Evolutionary conservation across 2,113 vertebrate species (phyloP).

Genomic region (Condylura cristata): DNA sequence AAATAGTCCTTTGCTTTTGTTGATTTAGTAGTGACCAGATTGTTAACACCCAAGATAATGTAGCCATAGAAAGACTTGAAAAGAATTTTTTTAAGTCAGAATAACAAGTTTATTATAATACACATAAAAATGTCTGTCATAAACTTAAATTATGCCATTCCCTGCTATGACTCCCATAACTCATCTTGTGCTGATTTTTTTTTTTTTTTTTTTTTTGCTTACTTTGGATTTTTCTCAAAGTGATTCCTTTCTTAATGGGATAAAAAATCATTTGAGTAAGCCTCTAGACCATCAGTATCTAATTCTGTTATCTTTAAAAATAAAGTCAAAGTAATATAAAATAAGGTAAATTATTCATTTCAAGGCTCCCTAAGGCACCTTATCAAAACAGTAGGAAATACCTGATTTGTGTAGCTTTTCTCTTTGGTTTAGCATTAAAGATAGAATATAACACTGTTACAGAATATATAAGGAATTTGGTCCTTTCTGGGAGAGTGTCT

Average conservation of each 20-base stretch:
- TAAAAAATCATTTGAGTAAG: neutral
- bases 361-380: neutral
- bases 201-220: neutral
- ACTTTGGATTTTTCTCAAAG: constrained; percentile 2
- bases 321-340: neutral
- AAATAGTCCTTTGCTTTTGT: constrained; percentile 2
- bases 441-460: neutral
- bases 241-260: neutral
- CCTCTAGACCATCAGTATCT: neutral
- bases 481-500: neutral
- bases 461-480: neutral
- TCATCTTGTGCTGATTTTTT: neutral
- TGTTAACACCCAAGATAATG: neutral
- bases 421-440: neutral
- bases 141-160: neutral
- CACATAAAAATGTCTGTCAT: neutral
- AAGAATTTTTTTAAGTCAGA: neutral
- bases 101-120: neutral
- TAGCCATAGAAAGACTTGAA: neutral
- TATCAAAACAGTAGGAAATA: neutral
- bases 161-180: neutral
- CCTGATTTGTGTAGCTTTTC: neutral
- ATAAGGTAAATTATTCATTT: neutral
- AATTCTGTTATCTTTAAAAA: constrained; percentile 2
- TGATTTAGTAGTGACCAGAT: neutral